Evolutionary conservation across 1,140 invertebrate species (phyloP).

Genomic region (Tetragnatha versicolor): DNA sequence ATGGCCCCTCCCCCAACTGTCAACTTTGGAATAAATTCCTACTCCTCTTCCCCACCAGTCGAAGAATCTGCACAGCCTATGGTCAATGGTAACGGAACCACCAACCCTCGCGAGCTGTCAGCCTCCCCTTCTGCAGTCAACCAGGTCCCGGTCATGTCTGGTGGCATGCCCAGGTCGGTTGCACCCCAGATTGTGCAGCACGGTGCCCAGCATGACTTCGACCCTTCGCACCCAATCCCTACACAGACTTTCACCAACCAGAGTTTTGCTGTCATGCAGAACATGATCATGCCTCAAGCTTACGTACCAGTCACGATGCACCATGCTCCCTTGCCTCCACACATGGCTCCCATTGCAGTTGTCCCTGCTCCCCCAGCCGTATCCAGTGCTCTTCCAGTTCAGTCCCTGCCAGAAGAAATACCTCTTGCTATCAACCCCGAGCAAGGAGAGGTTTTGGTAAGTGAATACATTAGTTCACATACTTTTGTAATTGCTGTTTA

Average conservation of each 20-base stretch:
- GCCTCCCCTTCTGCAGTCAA: neutral
- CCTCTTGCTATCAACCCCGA: no score
- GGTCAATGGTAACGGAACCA: conserved; percentile 19
- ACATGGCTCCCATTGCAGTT: conserved; percentile 38
- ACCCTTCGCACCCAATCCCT: conserved; percentile 56
- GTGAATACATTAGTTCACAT: no score
- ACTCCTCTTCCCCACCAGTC: neutral
- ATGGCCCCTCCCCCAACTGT: conserved; percentile 57
- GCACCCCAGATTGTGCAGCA: neutral
- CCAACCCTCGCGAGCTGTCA: neutral
- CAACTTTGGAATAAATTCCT: conserved; percentile 9
- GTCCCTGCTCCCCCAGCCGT: conserved; percentile 18
- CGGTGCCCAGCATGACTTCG: conserved; percentile 28
- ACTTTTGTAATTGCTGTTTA: no score
- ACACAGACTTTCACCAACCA: conserved; percentile 59
- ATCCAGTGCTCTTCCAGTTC: neutral
- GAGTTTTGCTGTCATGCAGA: conserved; percentile 53
- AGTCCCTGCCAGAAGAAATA: neutral
- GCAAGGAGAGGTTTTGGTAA: no score
- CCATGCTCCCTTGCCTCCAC: conserved; percentile 14
- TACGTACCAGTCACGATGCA: conserved; percentile 52
- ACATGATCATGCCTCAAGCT: conserved; percentile 35
- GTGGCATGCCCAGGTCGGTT: neutral
- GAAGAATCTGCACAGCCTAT: conserved; percentile 1
- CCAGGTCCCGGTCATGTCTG: neutral